Conservation (phyloP, 2,113 vertebrate genomes). For the Petrocephalus zakoni region DNA sequence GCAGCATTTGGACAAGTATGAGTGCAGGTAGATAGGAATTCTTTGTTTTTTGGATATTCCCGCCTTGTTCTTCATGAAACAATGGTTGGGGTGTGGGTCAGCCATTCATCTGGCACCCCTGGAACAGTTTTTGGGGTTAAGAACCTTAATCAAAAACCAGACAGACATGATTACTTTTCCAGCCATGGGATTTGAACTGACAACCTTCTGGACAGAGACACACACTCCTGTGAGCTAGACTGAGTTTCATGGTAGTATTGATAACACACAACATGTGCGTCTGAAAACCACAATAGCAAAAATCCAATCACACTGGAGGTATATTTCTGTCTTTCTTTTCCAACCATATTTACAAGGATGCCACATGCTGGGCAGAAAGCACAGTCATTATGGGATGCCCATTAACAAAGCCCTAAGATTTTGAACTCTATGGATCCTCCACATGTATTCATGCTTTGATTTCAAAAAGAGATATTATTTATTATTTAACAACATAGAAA, state of each 20-base stretch:
- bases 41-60: not conserved
- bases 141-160: not conserved
- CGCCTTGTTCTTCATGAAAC: not conserved
- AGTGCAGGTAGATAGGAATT: not conserved
- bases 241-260: not conserved
- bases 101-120: not conserved
- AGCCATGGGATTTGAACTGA: not conserved
- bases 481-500: not conserved
- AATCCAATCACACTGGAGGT: not conserved
- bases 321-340: not conserved
- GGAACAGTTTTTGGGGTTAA: not conserved
- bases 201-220: not conserved
- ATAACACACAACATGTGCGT: not conserved
- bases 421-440: not conserved
- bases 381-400: not conserved
- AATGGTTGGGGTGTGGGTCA: not conserved
- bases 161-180: not conserved
- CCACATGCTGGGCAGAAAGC: not conserved
- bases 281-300: not conserved
- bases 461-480: not conserved
- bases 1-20: not conserved
- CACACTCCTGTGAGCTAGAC: not conserved
- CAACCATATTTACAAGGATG: not conserved
- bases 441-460: not conserved
- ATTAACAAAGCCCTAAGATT: not conserved